Base-by-base conservation (phyloP, 2,888 invertebrate genomes). In the Erebia palarica region DNA sequence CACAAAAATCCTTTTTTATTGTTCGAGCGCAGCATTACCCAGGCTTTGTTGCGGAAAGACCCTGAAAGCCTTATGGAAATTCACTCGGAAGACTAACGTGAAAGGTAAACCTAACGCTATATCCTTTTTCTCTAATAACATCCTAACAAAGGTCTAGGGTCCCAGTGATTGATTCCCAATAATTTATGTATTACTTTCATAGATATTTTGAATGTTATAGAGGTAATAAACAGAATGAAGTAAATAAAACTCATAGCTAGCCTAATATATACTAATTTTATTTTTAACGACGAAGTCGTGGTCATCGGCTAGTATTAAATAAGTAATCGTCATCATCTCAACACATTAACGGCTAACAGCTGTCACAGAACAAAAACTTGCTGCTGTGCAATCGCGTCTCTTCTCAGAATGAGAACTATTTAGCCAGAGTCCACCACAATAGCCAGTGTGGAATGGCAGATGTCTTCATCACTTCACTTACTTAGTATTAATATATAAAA, bases 1-100 rank as follows among this genome's bases (percentile, higher is more conserved):
- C 18, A 44, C 44, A 9, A 47, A 61, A 49, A 63, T 63, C 63
- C 63, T 63, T 63, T 63, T 63, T 63, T 63, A 63, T 63, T 63
- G 47, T 47, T 11, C 8, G 14, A 9, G 18, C 63, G 63, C 14
- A 21, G 63, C 47, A 21, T 44, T 59, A 36, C 3, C 44, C 49
- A 63, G 63, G 63, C 63, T 63, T 63, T 21, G 63, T 49, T 47
- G 63, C 13, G 63, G 63, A 63, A 14, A 63, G 47, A 11, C 49
- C 42, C 42, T 60, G 60, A 60, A 60, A 60, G 60, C 60, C 60
- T 60, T 60, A 60, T 60, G 60, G 11, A 60, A 60, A 60, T 60
- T 44, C 60, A 10, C 44, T 44, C 21, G 49, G 18, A 18, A 27
- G 21, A 18, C 9, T 44, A 8, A 27, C 63, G 49, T 63, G 49